Evolutionary conservation across 2,113 vertebrate species (phyloP).

Genomic region (Daubentonia madagascariensis): DNA sequence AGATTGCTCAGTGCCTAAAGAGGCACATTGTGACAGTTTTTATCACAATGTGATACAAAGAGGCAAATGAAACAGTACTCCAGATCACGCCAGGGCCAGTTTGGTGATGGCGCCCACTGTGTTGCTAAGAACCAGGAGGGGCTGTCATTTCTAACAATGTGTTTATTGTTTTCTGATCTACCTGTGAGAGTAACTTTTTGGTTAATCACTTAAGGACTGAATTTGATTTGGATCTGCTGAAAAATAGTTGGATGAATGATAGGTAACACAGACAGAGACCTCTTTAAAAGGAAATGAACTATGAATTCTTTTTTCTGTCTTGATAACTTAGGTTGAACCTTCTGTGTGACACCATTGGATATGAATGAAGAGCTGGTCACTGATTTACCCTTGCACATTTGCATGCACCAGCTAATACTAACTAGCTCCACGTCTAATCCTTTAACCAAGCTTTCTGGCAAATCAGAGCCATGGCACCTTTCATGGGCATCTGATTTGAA

Average conservation of each 20-base stretch:
- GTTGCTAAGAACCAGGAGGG: background rate
- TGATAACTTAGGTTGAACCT: background rate
- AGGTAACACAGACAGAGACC: background rate
- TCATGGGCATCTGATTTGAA: background rate
- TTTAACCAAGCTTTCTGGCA: background rate
- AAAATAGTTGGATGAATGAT: background rate
- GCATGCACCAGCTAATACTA: background rate
- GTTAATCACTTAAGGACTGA: background rate
- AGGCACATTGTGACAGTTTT: constrained; percentile 36
- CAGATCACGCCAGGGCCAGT: background rate
- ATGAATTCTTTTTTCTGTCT: background rate
- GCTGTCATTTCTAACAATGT: background rate
- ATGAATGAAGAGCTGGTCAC: background rate
- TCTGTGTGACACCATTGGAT: background rate
- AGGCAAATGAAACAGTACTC: constrained; percentile 52
- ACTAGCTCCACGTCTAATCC: background rate
- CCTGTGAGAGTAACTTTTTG: constrained; percentile 23
- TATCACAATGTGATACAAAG: constrained; percentile 40
- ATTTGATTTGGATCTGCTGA: background rate
- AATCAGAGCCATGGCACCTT: background rate
- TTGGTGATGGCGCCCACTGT: background rate
- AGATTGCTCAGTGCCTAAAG: constrained; percentile 10
- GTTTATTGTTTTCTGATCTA: background rate
- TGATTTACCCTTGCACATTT: background rate
- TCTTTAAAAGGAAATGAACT: constrained; percentile 5